Base-by-base conservation (phyloP, 2,113 vertebrate genomes). In the Holacanthus passer region DNA sequence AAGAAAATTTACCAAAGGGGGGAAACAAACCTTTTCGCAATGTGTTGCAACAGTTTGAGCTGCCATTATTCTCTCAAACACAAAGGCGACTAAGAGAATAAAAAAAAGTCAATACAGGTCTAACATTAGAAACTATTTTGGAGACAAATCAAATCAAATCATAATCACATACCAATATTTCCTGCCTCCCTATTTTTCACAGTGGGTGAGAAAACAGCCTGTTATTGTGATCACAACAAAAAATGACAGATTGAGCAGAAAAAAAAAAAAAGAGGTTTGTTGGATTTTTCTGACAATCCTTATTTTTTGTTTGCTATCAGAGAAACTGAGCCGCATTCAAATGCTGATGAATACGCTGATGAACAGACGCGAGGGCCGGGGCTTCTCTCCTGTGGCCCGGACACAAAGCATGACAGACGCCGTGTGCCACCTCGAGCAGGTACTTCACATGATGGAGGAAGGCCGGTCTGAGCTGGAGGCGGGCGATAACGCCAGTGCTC, bases 361-460 rank as follows among this genome's bases (percentile, higher is more conserved):
- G 24, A 52, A 45, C 39, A 58, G 12, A 74, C 68, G 3, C 0
- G 16, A 37, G 22, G 29, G 13, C 29, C 4, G 10, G 43, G 35
- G 47, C 66, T 29, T 56, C 43, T 82, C 58, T 74, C 14, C 24
- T 7, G 22, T 16, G 32, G 27, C 32, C 6, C 35, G 19, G 10
- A 50, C 14, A 65, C 73, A 45, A 75, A 82, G 63, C 63, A 37
- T 84, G 83, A 88, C 74, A 37, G 76, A 91, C 68, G 45, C 47
- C 35, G 7, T 8, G 79, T 69, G 85, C 74, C 83, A 64, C 50
- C 66, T 83, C 20, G 0, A 53, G 66, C 83, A 41, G 77, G 59
- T 80, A n/a, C 75, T 89, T 86, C 73, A 70, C 83, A 72, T 90
- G 87, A 92, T 87, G 79, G 79, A 90, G 76, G 81, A 24, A 62